A percentile compares a stretch with the other conserved stretches of the same genome.
phyloP scores from a whole-genome alignment of 1,140 invertebrate species.

The Phymastichus coffea region DNA sequence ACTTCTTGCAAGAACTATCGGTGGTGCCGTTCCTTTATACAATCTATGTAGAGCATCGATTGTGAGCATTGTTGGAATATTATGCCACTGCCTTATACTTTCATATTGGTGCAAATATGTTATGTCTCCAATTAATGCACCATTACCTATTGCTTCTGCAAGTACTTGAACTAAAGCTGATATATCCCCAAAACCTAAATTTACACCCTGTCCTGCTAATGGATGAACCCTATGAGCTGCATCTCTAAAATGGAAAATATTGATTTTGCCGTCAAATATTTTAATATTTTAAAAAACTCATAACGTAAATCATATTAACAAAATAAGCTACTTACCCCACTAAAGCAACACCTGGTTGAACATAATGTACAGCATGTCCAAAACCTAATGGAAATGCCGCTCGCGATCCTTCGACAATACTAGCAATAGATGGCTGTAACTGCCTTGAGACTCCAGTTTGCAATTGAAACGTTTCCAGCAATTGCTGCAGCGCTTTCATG shows the following conservation, averaged over 20 bases:
- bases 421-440: constrained; percentile 76
- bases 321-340: constrained; percentile 68
- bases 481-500: constrained; percentile 58
- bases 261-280: constrained; percentile 16
- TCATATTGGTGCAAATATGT: constrained; percentile 83
- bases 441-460: constrained; percentile 60
- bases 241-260: constrained; percentile 65
- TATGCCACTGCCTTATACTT: constrained; percentile 77
- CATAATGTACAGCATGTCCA: constrained; percentile 85
- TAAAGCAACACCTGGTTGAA: constrained; percentile 71
- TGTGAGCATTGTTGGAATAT: constrained; percentile 83
- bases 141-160: constrained; percentile 69
- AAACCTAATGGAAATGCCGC: constrained; percentile 92
- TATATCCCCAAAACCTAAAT: constrained; percentile 95
- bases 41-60: constrained; percentile 87
- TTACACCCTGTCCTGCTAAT: constrained; percentile 95
- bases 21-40: constrained; percentile 75
- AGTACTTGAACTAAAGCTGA: constrained; percentile 68
- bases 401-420: constrained; percentile 65
- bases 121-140: constrained; percentile 63
- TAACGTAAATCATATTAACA: constrained; percentile 4
- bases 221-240: constrained; percentile 96
- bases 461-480: constrained; percentile 52
- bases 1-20: constrained; percentile 79
- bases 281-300: constrained; percentile 10